Conservation (phyloP, 2,113 vertebrate genomes). For the Gasterosteus nipponicus region DNA sequence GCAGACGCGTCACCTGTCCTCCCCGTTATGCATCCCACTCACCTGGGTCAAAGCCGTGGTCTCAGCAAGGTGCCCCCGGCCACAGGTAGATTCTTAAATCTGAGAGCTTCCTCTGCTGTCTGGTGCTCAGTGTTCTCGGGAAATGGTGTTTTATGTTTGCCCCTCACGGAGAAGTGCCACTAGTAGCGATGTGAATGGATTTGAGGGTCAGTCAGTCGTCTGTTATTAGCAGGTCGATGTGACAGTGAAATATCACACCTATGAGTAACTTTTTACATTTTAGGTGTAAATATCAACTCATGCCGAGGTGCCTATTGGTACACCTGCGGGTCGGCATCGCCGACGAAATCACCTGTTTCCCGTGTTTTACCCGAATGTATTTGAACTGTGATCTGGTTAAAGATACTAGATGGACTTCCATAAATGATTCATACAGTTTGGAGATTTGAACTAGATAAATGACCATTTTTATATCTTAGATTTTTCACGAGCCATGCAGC, state of each 20-base stretch:
- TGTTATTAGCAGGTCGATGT: background rate
- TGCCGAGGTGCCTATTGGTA: background rate
- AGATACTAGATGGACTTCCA: background rate
- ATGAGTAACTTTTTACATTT: background rate
- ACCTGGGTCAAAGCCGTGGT: conserved; percentile 51
- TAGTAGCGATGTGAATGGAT: background rate
- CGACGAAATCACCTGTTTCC: background rate
- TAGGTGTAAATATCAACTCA: no score
- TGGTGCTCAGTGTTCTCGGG: conserved; percentile 13
- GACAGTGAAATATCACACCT: background rate
- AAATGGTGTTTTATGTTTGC: background rate
- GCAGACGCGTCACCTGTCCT: conserved; percentile 52
- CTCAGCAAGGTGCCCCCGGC: conserved; percentile 31
- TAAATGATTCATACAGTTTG: background rate
- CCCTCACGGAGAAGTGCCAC: background rate
- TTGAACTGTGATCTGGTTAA: background rate
- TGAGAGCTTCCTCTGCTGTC: conserved; percentile 1
- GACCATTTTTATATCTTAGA: background rate
- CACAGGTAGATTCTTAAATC: conserved; percentile 44
- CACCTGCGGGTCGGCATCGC: background rate
- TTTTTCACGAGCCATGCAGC: conserved; percentile 28
- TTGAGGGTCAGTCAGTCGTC: background rate
- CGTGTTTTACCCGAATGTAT: no score
- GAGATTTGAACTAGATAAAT: conserved; percentile 18
- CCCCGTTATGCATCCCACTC: conserved; percentile 46